Base-by-base conservation (phyloP, 2,113 vertebrate genomes). In the Sporophila hypoxantha region DNA sequence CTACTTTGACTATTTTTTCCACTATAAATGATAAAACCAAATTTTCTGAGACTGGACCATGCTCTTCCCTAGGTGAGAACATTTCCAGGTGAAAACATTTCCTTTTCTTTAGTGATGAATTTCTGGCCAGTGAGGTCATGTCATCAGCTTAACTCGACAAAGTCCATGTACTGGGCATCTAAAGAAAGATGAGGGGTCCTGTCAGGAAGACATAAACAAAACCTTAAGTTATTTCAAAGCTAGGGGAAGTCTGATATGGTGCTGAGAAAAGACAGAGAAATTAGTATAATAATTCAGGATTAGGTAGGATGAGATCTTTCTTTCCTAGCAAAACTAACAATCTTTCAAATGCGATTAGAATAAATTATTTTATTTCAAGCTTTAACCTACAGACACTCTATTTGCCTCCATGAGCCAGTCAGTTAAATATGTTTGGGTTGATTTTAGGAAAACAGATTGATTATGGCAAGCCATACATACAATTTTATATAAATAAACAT, bases 141-240 rank as follows among this genome's bases (percentile, higher is more conserved):
- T 95, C 85, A 88, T 89, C 92, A 91, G 79, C 77, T 93, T 93
- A 96, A 93, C 88, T 94, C 73, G 94, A 97, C 74, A 76, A 95
- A 97, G 66, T 93, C 95, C 95, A 95, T 92, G 78, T 87, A 73
- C 91, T 91, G 56, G 44, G 20, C 85, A 94, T 79, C 52, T 69
- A 92, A 95, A 95, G 94, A 95, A 93, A 85, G 89, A 95, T 95
- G 91, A 94, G 78, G 47, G 47, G 39, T 71, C 42, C 68, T 92
- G 92, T 94, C 90, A 92, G 89, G 88, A 92, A 95, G 76, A 71
- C 53, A 93, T 96, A 96, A 97, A 96, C 94, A 95, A 90, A 96
- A 75, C 41, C 20, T 69, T 68, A 91, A 90, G 74, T 62, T 92
- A 57, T 95, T 83, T 90, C 80, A 94, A 86, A 92, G 61, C 64